Evolutionary conservation across 64 coral and sea anemone species (phyloP), one percentile per base, ranked within the genome.

Genomic region (Stichodactyla mertensii): DNA sequence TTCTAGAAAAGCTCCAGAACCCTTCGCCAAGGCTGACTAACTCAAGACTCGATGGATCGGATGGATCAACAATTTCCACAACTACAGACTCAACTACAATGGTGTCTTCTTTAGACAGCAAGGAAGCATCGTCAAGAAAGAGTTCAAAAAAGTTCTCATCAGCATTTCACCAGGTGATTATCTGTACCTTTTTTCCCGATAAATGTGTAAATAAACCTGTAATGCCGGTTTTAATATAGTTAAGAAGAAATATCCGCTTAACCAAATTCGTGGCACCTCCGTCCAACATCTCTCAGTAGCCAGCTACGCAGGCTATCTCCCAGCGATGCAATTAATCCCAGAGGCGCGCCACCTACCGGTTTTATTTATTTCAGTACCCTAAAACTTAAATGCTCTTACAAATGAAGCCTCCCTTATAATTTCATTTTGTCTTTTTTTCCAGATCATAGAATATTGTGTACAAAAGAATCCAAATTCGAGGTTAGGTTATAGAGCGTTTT

Each of bases 401-500:
- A 45, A 45, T 45, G 36, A 4, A 45, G 36, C 1, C 36, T 45
- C 36, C 51, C 77, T 28, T 28, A 15, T 4, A 8, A 23, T 19
- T 36, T 79, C 13, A 15, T 79, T 15, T 0, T 28, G 22, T 82
- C 27, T 78, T 51, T 54, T 54, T 0, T 84, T 19, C 23, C 58
- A 91, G 90, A 61, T 91, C 70, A 78, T 91, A n/a, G 90, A 91
- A 24, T 51, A 15, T 7, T 91, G 90, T 77, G 86, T 91, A 8
- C 85, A 91, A 71, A 91, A 80, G n/a, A 85, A 87, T 28, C 85
- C 90, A 11, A 54, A 14, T 22, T 71, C 62, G 16, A 91, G 90
- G 90, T 91, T 55, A 56, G 15, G 36, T 23, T 74, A 4, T 0
- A 66, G 12, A n/a, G 62, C 22, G 22, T 66, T 0, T 22, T 8